Conservation (phyloP, 2,797 vertebrate genomes). For the Bucorvus abyssinicus region DNA sequence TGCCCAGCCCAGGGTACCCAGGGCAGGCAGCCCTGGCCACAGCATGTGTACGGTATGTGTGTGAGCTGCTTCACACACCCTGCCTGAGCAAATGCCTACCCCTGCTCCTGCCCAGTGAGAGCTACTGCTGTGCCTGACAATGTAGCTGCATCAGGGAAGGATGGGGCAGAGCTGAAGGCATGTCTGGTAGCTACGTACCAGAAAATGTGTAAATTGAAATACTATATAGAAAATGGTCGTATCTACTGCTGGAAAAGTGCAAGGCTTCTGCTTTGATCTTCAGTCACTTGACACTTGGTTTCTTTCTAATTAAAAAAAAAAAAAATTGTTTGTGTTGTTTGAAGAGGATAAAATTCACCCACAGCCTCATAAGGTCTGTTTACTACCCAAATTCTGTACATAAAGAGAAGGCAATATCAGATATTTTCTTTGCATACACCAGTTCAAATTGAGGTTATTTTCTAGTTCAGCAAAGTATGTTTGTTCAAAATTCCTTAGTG, state of each 20-base stretch:
- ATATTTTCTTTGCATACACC: neutral
- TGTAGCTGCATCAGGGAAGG: neutral
- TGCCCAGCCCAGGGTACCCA: neutral
- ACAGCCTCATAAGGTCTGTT: neutral
- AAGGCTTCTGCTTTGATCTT: neutral
- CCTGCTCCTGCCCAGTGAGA: neutral
- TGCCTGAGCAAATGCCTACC: fast-evolving
- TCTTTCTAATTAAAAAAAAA: neutral
- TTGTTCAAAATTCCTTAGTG: constrained; percentile 35
- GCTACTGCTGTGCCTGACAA: neutral
- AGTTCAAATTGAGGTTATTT: neutral
- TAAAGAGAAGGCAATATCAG: neutral
- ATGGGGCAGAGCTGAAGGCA: neutral
- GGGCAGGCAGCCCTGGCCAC: too few relatives aligned
- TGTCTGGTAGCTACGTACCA: fast-evolving
- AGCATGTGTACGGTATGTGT: fast-evolving
- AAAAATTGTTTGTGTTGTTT: neutral
- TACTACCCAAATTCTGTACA: neutral
- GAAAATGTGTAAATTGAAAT: neutral
- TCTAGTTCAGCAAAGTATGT: neutral
- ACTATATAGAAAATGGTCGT: neutral
- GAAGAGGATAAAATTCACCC: neutral
- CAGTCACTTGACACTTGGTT: neutral
- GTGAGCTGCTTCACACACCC: neutral
- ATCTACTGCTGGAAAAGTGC: neutral